Conservation (phyloP, 1,140 invertebrate species). For the Pygmarrhopalites habei region DNA sequence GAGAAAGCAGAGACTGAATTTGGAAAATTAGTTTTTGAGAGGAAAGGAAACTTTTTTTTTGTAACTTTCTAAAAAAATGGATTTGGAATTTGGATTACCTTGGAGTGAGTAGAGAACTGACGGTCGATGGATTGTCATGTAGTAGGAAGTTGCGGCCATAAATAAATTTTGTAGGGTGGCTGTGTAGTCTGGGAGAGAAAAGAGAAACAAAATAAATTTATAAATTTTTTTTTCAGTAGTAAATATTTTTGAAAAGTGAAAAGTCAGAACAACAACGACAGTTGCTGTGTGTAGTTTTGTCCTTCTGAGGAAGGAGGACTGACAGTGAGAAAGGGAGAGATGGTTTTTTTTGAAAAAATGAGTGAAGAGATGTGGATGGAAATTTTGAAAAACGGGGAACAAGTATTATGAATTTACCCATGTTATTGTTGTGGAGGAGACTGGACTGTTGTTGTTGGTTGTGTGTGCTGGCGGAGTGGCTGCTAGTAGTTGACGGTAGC, state of each 20-base stretch:
- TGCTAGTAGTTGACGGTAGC: constrained; percentile 4
- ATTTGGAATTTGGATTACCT: too few species aligned
- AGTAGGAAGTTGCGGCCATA: constrained; percentile 12
- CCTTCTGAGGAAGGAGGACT: not conserved
- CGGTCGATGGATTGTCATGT: constrained; percentile 13
- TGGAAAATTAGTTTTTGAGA: too few species aligned
- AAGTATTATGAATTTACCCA: too few species aligned
- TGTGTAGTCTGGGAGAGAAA: constrained; percentile 7
- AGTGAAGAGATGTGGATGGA: too few species aligned
- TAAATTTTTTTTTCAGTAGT: not conserved
- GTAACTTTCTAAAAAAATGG: too few species aligned
- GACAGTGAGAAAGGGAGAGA: not conserved
- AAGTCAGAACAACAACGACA: not conserved
- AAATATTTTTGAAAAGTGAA: not conserved
- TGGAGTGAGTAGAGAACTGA: constrained; percentile 7
- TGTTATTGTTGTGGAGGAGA: too few species aligned
- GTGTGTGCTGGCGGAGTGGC: too few species aligned
- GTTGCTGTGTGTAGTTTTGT: too few species aligned
- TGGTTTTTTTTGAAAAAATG: not conserved
- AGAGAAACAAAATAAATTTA: not conserved
- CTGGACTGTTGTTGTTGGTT: not conserved
- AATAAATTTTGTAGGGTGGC: constrained; percentile 7
- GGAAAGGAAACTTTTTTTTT: too few species aligned
- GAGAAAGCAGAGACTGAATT: too few species aligned
- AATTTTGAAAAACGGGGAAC: too few species aligned